A percentile compares a stretch with the other conserved stretches of the same genome.
phyloP scores from a whole-genome alignment of 2,888 invertebrate genomes.

The Lutraria lutraria region DNA sequence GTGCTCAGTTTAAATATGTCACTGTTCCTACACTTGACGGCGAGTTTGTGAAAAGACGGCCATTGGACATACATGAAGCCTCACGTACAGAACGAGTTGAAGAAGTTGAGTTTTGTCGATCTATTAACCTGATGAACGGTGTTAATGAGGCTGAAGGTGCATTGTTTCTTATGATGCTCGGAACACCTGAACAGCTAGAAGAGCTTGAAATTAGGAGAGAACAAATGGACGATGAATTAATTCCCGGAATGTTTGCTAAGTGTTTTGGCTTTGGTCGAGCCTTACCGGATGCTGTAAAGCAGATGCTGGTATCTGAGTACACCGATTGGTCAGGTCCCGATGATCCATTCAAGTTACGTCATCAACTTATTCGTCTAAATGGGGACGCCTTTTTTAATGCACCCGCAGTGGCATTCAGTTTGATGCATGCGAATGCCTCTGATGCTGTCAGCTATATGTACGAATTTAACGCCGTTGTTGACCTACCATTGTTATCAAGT shows the following conservation, averaged over 20 bases:
- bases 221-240: conserved; percentile 24
- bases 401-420: conserved; percentile 89
- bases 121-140: conserved; percentile 92
- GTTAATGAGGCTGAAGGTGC: conserved; percentile 91
- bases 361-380: conserved; percentile 92
- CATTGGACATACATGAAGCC: conserved; percentile 90
- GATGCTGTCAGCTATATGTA: conserved; percentile 69
- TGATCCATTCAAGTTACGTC: conserved; percentile 89
- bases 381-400: conserved; percentile 97
- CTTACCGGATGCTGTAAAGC: conserved; percentile 27
- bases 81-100: conserved; percentile 95
- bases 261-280: background rate
- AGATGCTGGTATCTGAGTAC: conserved; percentile 49
- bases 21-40: conserved; percentile 93
- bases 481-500: conserved; percentile 67
- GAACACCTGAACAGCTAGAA: conserved; percentile 18
- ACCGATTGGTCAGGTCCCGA: conserved; percentile 80
- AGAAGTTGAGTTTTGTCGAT: conserved; percentile 96
- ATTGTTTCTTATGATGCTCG: conserved; percentile 23
- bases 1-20: background rate
- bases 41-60: conserved; percentile 92
- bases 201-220: conserved; percentile 24
- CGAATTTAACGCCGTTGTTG: conserved; percentile 60
- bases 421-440: conserved; percentile 91
- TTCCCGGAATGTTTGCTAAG: background rate